Base-by-base conservation (phyloP, 2,888 invertebrate genomes). In the Gisinianus flammeolus region DNA sequence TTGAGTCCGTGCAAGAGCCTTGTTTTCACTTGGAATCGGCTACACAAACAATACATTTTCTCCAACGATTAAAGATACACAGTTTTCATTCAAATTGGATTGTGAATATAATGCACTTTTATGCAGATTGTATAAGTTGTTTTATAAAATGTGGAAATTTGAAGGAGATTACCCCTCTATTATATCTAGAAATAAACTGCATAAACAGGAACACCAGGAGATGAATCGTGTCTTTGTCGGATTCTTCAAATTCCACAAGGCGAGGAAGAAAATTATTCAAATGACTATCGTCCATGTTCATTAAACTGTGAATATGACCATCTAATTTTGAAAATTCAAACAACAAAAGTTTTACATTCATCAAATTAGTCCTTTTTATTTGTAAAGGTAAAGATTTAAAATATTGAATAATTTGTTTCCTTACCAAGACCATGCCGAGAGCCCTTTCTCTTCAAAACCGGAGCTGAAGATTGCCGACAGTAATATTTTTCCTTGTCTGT, bases 211-310 rank as follows among this genome's bases (percentile, higher is more conserved):
- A 95, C 16, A 98, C 94, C 54, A 98, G 89, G 31, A 98, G 89
- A 87, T 98, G 97, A 85, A 97, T 94, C 0, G 98, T 98, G 88
- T 98, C 97, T 83, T 94, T 91, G 86, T 99, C 98, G 0, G 95
- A 92, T 86, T 97, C 97, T 86, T 98, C 97, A 71, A 95, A 89
- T 86, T 98, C 98, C 81, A 97, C 93, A 1, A 96, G 93, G 85
- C 94, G 91, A 81, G 96, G 95, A 58, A 97, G 90, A 79, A 94
- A 91, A 0, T 91, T 91, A 33, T 93, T 90, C 54, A 94, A 88
- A 86, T 94, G 92, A 77, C 92, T 91, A 85, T 94, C 94, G 85
- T 96, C 96, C 44, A 89, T 89, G 91, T 93, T 92, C 80, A 93
- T 93, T 78, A 95, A 88, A 19, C 96, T 94, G 86, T 96, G 94